Evolutionary conservation across 1,140 invertebrate species (phyloP), one percentile per base, ranked within the genome.

Genomic region (Popillia japonica): DNA sequence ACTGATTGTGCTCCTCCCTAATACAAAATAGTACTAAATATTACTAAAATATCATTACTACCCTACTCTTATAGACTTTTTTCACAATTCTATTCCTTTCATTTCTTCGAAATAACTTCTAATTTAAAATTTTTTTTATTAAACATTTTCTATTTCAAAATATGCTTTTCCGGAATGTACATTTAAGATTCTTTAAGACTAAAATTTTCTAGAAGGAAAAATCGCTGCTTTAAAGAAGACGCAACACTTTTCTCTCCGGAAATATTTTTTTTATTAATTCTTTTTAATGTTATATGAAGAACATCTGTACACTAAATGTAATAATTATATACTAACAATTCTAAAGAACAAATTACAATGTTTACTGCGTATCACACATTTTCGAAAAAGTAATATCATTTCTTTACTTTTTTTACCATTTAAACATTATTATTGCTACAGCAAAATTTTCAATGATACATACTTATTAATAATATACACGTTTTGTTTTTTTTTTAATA

Each of bases 381-480:
- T 78, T 76, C 64, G 59, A 75, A 77, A 79, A 77, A 72, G 72
- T 48, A 59, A 64, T 44, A 48, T 68, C 61, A 68, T 77, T 77
- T 73, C 76, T 73, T 77, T 78, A 75, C 27, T 78, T 73, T 78
- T 79, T 74, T 22, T 41, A 41, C 22, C 34, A 80, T 83, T 81
- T 79, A 79, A 79, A 68, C 55, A 79, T 79, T 77, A 85, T 80
- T 86, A 86, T 86, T 86, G 85, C 85, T 86, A 85, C 82, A 84
- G 82, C 84, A 86, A 85, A 83, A 42, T 55, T 27, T 42, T 44
- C 14, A 40, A 17, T 44, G 11, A 76, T 74, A 76, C 75, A 76
- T 76, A 20, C 42, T 76, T 48, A 76, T 23, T 14, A 75, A n/a
- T 74, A 76, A 48, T 76, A 76, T 55, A 76, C 75, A 48, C 41